Evolutionary conservation across 1,140 invertebrate genomes (phyloP), one percentile per base, ranked within the genome.

Genomic region (Kradibia gibbosae): DNA sequence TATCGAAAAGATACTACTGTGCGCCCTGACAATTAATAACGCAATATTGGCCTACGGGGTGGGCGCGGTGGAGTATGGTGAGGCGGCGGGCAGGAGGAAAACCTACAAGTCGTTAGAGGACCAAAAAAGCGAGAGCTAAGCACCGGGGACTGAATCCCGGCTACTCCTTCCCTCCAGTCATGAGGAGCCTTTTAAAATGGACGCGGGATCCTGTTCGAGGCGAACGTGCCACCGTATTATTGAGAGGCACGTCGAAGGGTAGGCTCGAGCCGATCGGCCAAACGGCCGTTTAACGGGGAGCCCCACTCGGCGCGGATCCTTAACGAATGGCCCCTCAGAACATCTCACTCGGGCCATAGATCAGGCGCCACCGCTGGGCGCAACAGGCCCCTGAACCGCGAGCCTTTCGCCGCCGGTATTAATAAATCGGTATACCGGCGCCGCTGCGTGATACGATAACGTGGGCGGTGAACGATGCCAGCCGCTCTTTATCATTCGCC

Each of bases 281-380:
- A 89, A 89, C 87, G 89, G 89, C 86, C 89, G 88, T 89, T 89
- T 90, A 90, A 86, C 86, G 70, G 81, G 77, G 80, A 78, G 82
- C 83, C 36, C 39, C 11, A 22, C 48, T n/a, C 25, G 31, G 17
- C 4, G 20, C 80, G 83, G 86, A 89, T 88, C 87, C 86, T 86
- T 86, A 90, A 91, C 86, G 84, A 87, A 91, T 91, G 86, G 86
- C 88, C 88, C 82, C 78, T 90, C 89, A 90, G 89, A 90, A 90
- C 87, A 89, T 90, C 90, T 90, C 89, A 90, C 89, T 90, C 86
- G 86, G 78, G 31, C 86, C 83, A 90, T 91, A 90, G 88, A 91
- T 91, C 89, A 91, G 80, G 77, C 83, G 80, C 85, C 80, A 82
- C 86, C 78, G 84, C 82, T 85, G 83, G 82, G 83, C 72, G 55